A percentile compares a stretch with the other conserved stretches of the same genome.
These are phyloP conservation scores for Moxostoma hubbsi DNA, from an alignment of 2,797 vertebrate species.

Conservation along the genomic window DNA sequence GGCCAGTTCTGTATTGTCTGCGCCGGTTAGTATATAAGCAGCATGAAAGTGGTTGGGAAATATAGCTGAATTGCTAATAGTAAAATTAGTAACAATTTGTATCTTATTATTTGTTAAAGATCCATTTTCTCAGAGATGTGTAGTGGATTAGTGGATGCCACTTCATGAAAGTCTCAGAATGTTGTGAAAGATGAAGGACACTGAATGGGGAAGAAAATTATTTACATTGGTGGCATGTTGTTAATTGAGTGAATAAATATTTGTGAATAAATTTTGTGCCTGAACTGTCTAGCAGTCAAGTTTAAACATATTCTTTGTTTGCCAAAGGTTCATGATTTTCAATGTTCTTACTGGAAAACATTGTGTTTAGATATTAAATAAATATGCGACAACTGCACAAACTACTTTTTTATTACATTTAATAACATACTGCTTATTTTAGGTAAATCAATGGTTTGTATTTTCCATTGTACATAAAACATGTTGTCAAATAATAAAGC, in stretches of 20 bases:
- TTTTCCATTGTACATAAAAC: conserved; percentile 20
- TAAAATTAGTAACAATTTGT: conserved; percentile 5
- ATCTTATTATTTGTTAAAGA: conserved; percentile 4
- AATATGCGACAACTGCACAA: conserved; percentile 44
- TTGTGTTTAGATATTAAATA: conserved; percentile 63
- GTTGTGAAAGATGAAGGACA: conserved; percentile 24
- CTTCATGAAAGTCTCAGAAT: background rate
- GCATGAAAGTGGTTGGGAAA: conserved; percentile 43
- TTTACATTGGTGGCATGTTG: conserved; percentile 58
- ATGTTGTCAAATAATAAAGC: conserved; percentile 27
- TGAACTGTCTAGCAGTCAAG: conserved; percentile 63
- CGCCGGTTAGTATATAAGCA: conserved; percentile 94
- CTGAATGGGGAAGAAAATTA: conserved; percentile 52
- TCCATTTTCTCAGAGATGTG: conserved; percentile 12
- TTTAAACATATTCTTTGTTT: conserved; percentile 28
- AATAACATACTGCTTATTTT: background rate
- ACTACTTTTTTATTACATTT: conserved; percentile 10
- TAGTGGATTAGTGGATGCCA: background rate
- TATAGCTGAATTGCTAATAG: conserved; percentile 58
- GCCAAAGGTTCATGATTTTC: conserved; percentile 71
- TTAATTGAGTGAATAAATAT: conserved; percentile 61
- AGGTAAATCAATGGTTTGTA: conserved; percentile 21
- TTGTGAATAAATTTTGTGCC: conserved; percentile 64
- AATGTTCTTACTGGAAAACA: conserved; percentile 61
- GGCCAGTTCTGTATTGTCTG: conserved; percentile 96